Evolutionary conservation across 2,797 vertebrate species (phyloP), one percentile per base, ranked within the genome.

Genomic region (Ctenosaura bakeri): DNA sequence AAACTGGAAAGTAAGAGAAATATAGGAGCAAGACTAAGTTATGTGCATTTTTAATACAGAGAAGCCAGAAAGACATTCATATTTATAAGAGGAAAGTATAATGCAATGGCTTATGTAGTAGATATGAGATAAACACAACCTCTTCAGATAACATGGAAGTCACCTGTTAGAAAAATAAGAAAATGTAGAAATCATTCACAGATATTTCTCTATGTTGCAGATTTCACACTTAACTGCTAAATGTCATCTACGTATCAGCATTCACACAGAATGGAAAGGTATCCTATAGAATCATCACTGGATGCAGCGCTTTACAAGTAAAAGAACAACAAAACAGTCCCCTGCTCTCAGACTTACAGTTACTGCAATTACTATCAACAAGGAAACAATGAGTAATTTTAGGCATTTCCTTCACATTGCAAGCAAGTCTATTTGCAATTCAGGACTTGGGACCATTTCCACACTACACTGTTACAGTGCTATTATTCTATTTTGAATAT

Each of bases 1-100:
- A 91, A 90, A 89, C 10, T 79, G 38, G 81, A 84, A 92, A 59
- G 80, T 56, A 66, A 16, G 87, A 1, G 78, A 9, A 89, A 12
- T 56, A 71, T 4, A 13, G 29, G 12, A 54, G 9, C 22, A 81
- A 82, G 26, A 6, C 46, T 80, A 56, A 16, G 32, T 66, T 42
- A 16, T 1, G 6, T 42, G 29, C 18, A 50, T 52, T 54, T 88
- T 83, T 90, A 52, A 62, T 64, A 62, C 20, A 29, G 29, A 86
- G 54, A 66, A 66, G 16, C n/a, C 74, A 85, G 16, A 50, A 7
- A 56, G 77, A 92, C 84, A 90, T 85, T 92, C 83, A 66, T 87
- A 62, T 59, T 66, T 38, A 38, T 66, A 46, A 38, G 24, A 12
- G 13, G 20, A 24, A 56, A 69, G 38, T 64, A 24, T 22, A 85